Evolutionary conservation across 2,113 vertebrate species (phyloP).

Genomic region (Halichoeres trimaculatus): DNA sequence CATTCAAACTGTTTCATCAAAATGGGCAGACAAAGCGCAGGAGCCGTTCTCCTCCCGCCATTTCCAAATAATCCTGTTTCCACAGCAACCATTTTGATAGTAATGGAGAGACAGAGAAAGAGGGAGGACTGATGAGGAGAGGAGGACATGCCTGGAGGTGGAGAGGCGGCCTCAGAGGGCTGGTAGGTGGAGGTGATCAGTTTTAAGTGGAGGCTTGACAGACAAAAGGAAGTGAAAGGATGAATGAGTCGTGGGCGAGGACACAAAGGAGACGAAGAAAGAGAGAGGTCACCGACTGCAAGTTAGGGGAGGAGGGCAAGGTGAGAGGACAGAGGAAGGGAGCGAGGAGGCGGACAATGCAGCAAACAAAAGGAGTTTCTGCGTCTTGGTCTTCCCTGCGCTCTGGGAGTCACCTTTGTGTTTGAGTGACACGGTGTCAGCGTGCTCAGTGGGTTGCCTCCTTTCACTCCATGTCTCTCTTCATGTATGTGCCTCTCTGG

Average conservation of each 20-base stretch:
- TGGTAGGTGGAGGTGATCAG: slow-evolving; percentile 35
- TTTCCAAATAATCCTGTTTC: slow-evolving; percentile 23
- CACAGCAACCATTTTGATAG: slow-evolving; percentile 71
- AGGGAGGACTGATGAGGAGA: slow-evolving; percentile 14
- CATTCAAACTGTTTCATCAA: slow-evolving; percentile 4
- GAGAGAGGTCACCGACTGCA: slow-evolving; percentile 60
- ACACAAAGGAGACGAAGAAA: slow-evolving; percentile 65
- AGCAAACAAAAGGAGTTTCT: slow-evolving; percentile 68
- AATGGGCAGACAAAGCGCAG: slow-evolving; percentile 50
- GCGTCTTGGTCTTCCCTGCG: slow-evolving; percentile 25
- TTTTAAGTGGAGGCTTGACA: slow-evolving; percentile 36
- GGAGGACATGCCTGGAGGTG: slow-evolving; percentile 29
- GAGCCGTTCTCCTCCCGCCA: slow-evolving; percentile 30
- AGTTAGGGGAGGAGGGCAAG: slow-evolving; percentile 65
- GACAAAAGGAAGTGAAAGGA: slow-evolving; percentile 58
- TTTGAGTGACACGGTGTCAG: slow-evolving; percentile 67
- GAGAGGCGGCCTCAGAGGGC: slow-evolving; percentile 38
- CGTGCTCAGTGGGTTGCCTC: slow-evolving; percentile 67
- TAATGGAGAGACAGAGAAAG: slow-evolving; percentile 27
- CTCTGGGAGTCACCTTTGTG: slow-evolving; percentile 79
- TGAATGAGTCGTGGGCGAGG: slow-evolving; percentile 42
- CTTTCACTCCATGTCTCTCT: slow-evolving; percentile 48
- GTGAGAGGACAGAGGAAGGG: slow-evolving; percentile 68
- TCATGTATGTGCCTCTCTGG: slow-evolving; percentile 26
- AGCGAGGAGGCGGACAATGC: slow-evolving; percentile 67